These are phyloP conservation scores for Drosophila novamexicana DNA, from an alignment of 1,140 invertebrate species.

Conservation along the genomic window DNA sequence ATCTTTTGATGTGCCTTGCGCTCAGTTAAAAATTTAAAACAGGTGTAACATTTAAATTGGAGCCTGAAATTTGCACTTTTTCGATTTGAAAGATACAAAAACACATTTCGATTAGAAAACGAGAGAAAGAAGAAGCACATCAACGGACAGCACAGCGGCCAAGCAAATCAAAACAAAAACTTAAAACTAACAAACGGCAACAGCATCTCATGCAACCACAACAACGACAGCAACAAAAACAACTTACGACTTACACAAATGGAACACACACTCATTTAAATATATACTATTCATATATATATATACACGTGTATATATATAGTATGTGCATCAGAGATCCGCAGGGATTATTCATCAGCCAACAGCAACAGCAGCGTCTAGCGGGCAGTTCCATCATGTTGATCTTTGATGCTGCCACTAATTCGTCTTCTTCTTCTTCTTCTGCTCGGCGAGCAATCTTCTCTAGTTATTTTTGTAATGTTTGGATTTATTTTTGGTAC, in stretches of 20 bases:
- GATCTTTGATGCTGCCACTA: slow-evolving; percentile 50
- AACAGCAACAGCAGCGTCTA: slow-evolving; percentile 49
- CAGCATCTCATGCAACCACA: slow-evolving; percentile 17
- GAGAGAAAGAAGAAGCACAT: slow-evolving; percentile 6
- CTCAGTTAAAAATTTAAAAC: slow-evolving; percentile 16
- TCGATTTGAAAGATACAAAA: slow-evolving; percentile 38
- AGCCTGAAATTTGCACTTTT: slow-evolving; percentile 63
- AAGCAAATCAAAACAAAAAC: slow-evolving; percentile 79
- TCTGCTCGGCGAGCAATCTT: slow-evolving; percentile 44
- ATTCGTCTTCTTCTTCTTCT: slow-evolving; percentile 28
- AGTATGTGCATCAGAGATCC: slow-evolving; percentile 37
- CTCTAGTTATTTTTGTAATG: slow-evolving; percentile 73
- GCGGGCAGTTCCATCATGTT: slow-evolving; percentile 49
- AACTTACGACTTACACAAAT: slow-evolving; percentile 40
- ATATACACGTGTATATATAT: slow-evolving; percentile 27
- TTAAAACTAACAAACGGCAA: slow-evolving; percentile 69
- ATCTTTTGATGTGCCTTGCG: slow-evolving; percentile 11
- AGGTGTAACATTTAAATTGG: slow-evolving; percentile 35
- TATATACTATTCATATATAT: slow-evolving; percentile 34
- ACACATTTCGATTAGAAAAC: slow-evolving; percentile 15
- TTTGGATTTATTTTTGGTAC: slow-evolving; percentile 79
- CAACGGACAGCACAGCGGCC: slow-evolving; percentile 40
- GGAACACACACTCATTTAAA: slow-evolving; percentile 50
- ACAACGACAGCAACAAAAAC: slow-evolving; percentile 1
- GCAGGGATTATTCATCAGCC: slow-evolving; percentile 69